Evolutionary conservation across 1,140 invertebrate genomes (phyloP), one percentile per base, ranked within the genome.

Genomic region (Chironomus striatipennis): DNA sequence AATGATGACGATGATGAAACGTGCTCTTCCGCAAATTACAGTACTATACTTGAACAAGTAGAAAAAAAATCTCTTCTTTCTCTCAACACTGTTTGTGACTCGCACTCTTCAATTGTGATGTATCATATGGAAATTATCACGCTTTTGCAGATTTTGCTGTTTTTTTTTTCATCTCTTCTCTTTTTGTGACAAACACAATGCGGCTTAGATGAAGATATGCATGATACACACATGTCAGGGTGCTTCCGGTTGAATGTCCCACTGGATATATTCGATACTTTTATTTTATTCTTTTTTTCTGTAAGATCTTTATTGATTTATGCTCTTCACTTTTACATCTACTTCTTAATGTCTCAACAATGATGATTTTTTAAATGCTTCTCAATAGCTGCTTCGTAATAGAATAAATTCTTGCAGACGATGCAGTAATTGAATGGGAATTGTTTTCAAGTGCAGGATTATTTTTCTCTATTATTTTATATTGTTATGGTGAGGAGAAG

Each of bases 61-160:
- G n/a, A n/a, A n/a, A n/a, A n/a, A 57, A 57, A 57, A 15, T 47
- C 43, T n/a, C 47, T 57, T n/a, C 47, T 47, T 57, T 12, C 12
- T 57, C 12, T 15, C n/a, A 10, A 57, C n/a, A n/a, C 9, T 57
- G 43, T 15, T 47, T 10, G 9, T 47, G 15, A 10, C 9, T 10
- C 8, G 43, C 43, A 57, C 47, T 57, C 47, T 57, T 57, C n/a
- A 57, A n/a, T n/a, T n/a, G 47, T n/a, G 47, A 57, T 57, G 47
- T 57, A 57, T 57, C 47, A 57, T 57, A 57, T 57, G 47, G 47
- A 57, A 57, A 57, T 57, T 57, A 57, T 57, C 47, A 57, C 47
- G 47, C 47, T 57, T n/a, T n/a, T 57, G 47, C 47, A 57, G n/a
- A n/a, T 57, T 34, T 34, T 34, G 24, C 24, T 34, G 24, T 57